Conservation (phyloP, 2,113 vertebrate genomes). For the Cyphomyrus plagiostoma region DNA sequence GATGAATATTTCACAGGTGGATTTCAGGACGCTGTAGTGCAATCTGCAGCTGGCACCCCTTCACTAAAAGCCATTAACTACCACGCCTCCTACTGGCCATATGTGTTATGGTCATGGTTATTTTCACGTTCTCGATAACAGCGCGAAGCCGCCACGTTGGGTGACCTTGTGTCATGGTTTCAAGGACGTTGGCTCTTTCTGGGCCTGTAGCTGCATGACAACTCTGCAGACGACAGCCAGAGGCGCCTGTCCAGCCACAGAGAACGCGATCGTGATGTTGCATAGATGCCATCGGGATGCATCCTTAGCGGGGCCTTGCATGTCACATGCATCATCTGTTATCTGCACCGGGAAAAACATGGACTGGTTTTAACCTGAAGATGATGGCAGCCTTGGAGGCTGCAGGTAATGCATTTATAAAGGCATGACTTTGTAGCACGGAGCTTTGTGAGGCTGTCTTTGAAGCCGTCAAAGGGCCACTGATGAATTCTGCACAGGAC, state of each 20-base stretch:
- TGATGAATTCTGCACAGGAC: not conserved
- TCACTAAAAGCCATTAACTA: not conserved
- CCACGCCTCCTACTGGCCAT: not conserved
- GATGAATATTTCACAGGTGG: not conserved
- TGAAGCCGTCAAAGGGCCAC: not conserved
- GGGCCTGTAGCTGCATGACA: not conserved
- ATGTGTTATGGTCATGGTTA: not conserved
- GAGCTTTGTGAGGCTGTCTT: not conserved
- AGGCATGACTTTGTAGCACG: not conserved
- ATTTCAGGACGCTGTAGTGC: not conserved
- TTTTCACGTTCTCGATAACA: not conserved
- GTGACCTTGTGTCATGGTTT: not conserved
- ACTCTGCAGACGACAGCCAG: too few species aligned
- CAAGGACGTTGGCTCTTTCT: not conserved
- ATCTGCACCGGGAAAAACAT: not conserved
- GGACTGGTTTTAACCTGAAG: not conserved
- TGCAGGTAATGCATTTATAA: conserved; percentile 14
- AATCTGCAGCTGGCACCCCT: not conserved
- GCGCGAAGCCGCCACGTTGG: not conserved
- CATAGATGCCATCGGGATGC: not conserved
- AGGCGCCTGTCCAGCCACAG: not conserved
- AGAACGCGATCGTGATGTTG: not conserved
- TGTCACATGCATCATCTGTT: not conserved
- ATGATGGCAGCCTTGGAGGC: not conserved
- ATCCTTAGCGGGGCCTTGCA: not conserved